Conservation (phyloP, 1,140 invertebrate genomes). For the Eumeta japonica region DNA sequence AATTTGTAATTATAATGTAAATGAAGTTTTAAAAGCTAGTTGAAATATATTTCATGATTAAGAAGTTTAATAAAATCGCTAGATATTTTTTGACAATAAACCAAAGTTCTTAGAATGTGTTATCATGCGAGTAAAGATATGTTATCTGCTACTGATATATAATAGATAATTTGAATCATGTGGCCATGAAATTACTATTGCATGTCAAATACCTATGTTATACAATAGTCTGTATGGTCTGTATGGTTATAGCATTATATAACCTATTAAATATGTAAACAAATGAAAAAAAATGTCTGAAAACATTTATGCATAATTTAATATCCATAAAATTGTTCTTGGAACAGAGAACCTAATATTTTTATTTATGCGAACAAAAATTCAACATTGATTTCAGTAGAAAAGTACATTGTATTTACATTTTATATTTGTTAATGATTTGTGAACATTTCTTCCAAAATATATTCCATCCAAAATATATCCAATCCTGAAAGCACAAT, state of each 20-base stretch:
- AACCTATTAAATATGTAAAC: constrained; percentile 3
- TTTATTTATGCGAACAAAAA: too few species aligned
- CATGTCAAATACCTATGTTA: constrained; percentile 17
- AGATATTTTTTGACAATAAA: constrained; percentile 27
- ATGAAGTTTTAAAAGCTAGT: not conserved
- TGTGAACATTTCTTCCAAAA: too few species aligned
- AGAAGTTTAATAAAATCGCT: constrained; percentile 15
- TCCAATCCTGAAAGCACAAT: too few species aligned
- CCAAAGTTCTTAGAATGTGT: constrained; percentile 26
- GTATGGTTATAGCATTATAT: constrained; percentile 5
- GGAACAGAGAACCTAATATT: too few species aligned
- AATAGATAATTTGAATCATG: too few species aligned
- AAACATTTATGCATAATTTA: constrained; percentile 4
- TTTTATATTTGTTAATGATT: too few species aligned
- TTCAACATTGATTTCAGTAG: too few species aligned
- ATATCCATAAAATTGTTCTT: not conserved
- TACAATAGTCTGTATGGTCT: constrained; percentile 1
- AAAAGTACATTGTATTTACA: too few species aligned
- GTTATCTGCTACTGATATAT: constrained; percentile 39
- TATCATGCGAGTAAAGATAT: constrained; percentile 27
- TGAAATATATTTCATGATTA: constrained; percentile 2
- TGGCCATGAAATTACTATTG: too few species aligned
- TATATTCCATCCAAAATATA: too few species aligned
- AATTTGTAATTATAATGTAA: constrained; percentile 10
- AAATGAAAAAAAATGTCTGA: not conserved